These are phyloP conservation scores for Drosophila multiciliata DNA, from an alignment of 2,888 invertebrate species.

Conservation along the genomic window DNA sequence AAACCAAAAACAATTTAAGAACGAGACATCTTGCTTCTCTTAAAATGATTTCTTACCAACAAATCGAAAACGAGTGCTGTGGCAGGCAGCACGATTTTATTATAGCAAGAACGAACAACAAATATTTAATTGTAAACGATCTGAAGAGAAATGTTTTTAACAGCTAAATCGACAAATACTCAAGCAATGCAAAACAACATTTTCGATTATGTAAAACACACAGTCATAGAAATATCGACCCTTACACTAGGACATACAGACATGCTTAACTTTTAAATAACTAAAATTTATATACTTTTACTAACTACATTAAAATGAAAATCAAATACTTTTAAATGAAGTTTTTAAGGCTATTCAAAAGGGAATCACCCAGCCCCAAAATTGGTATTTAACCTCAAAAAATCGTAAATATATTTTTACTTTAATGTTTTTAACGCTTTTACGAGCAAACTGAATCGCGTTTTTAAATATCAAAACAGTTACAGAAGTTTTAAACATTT, in stretches of 20 bases:
- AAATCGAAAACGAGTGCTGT: constrained; percentile 27
- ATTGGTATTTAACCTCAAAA: constrained; percentile 61
- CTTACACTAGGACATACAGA: constrained; percentile 27
- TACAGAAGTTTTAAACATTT: constrained; percentile 58
- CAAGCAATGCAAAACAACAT: constrained; percentile 24
- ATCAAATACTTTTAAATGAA: constrained; percentile 65
- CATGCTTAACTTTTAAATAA: constrained; percentile 58
- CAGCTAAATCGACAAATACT: constrained; percentile 20
- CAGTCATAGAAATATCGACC: constrained; percentile 13
- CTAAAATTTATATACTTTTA: constrained; percentile 63
- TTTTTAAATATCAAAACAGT: constrained; percentile 64
- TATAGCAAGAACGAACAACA: constrained; percentile 2
- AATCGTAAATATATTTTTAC: constrained; percentile 64
- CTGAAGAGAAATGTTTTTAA: constrained; percentile 24
- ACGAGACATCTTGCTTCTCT: constrained; percentile 42
- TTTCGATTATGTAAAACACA: constrained; percentile 29
- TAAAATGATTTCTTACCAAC: constrained; percentile 34
- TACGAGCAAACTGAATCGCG: constrained; percentile 60
- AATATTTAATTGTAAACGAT: constrained; percentile 13
- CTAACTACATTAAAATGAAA: constrained; percentile 43
- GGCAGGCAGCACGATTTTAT: constrained; percentile 40
- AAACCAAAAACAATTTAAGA: background rate
- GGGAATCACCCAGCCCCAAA: constrained; percentile 36
- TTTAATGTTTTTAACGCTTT: constrained; percentile 80
- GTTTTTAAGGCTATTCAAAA: constrained; percentile 60